Conservation (phyloP, 2,113 vertebrate species). For the Phaethon lepturus region DNA sequence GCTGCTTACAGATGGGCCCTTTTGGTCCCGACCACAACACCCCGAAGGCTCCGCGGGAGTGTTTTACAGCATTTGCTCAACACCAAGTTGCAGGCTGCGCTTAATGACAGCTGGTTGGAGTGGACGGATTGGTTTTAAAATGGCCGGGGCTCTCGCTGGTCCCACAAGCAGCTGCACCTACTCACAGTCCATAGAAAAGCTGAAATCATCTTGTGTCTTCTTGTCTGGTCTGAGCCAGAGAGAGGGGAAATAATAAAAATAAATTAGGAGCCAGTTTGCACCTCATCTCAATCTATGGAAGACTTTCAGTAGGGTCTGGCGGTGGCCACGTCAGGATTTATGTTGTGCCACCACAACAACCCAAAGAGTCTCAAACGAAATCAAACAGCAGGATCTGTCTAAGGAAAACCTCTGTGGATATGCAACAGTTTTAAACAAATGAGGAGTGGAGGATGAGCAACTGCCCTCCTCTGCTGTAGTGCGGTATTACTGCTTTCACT, state of each 20-base stretch:
- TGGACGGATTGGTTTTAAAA: not conserved
- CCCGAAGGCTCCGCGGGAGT: not conserved
- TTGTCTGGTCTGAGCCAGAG: not conserved
- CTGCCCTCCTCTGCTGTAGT: not conserved
- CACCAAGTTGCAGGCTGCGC: too few species aligned
- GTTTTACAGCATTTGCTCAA: not conserved
- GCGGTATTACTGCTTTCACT: rapidly evolving
- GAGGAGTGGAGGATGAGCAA: not conserved
- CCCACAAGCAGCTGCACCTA: not conserved
- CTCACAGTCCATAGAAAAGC: too few species aligned
- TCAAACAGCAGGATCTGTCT: not conserved
- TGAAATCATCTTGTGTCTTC: not conserved
- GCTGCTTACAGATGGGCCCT: not conserved
- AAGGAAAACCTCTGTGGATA: not conserved
- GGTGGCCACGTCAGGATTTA: too few species aligned
- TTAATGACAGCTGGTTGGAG: not conserved
- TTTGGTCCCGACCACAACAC: not conserved
- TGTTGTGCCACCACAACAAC: too few species aligned
- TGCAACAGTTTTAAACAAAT: rapidly evolving
- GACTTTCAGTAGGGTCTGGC: not conserved
- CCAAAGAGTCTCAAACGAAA: not conserved
- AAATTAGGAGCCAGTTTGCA: not conserved
- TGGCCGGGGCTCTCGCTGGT: not conserved
- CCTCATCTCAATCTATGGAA: not conserved
- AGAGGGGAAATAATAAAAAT: too few species aligned